Evolutionary conservation across 2,888 invertebrate species (phyloP).

Genomic region (Trachelus stipa): DNA sequence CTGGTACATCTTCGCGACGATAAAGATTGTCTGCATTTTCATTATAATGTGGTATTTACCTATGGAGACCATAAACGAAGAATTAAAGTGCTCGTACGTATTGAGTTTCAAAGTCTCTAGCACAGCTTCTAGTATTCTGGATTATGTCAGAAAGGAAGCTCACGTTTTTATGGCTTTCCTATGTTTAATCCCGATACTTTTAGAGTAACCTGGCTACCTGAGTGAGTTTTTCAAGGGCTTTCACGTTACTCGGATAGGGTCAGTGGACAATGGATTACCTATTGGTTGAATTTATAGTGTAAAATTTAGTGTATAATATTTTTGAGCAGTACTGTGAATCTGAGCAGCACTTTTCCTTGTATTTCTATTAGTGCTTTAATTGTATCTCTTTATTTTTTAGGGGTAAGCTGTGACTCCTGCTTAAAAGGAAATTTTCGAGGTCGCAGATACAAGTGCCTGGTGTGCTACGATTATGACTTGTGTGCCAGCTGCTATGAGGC

Average conservation of each 20-base stretch:
- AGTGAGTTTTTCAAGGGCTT: not conserved
- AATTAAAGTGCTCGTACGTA: not conserved
- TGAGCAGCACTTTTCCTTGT: not conserved
- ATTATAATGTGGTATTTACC: not conserved
- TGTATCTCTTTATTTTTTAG: conserved; percentile 67
- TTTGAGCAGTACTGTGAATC: not conserved
- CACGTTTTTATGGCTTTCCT: not conserved
- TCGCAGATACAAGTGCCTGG: conserved; percentile 97
- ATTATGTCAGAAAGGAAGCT: not conserved
- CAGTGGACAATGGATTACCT: not conserved
- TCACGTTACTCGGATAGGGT: not conserved
- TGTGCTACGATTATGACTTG: conserved; percentile 99
- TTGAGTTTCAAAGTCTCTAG: not conserved
- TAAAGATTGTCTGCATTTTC: not conserved
- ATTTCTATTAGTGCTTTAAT: not conserved
- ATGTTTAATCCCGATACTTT: not conserved
- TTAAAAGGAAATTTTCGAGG: conserved; percentile 97
- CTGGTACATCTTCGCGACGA: not conserved
- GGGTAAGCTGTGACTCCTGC: conserved; percentile 99
- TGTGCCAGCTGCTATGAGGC: conserved; percentile 96
- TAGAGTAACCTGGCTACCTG: not conserved
- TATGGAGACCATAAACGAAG: not conserved
- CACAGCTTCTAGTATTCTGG: not conserved
- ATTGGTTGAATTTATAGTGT: not conserved
- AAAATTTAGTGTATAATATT: not conserved